Evolutionary conservation across 1,140 invertebrate genomes (phyloP).

Genomic region (Drosophila aff.): DNA sequence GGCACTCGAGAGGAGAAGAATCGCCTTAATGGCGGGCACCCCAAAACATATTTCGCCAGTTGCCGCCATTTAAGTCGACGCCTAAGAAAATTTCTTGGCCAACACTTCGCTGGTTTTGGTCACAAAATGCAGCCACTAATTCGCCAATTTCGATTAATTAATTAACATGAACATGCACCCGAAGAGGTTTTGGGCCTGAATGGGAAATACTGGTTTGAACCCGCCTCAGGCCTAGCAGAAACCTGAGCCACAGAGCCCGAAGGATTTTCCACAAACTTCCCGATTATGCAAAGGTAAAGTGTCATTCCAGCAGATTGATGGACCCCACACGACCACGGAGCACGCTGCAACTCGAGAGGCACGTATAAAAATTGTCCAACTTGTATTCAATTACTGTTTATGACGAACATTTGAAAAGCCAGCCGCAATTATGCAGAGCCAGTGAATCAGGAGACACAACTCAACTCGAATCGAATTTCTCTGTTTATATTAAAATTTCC

Average conservation of each 20-base stretch:
- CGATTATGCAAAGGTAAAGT: slow-evolving; percentile 53
- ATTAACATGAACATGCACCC: slow-evolving; percentile 59
- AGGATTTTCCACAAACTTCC: slow-evolving; percentile 60
- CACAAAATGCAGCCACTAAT: slow-evolving; percentile 55
- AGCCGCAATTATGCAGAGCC: slow-evolving; percentile 68
- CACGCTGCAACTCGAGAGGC: slow-evolving; percentile 41
- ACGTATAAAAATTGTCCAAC: slow-evolving; percentile 57
- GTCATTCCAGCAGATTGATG: slow-evolving; percentile 58
- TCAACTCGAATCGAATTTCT: slow-evolving; percentile 67
- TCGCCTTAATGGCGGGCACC: slow-evolving; percentile 2
- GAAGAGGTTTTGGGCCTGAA: slow-evolving; percentile 20
- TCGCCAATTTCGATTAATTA: slow-evolving; percentile 75
- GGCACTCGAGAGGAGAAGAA: slow-evolving; percentile 15
- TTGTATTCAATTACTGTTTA: slow-evolving; percentile 66
- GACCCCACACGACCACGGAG: slow-evolving; percentile 15
- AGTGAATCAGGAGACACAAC: slow-evolving; percentile 58
- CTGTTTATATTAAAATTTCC: slow-evolving; percentile 82
- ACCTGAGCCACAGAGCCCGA: slow-evolving; percentile 27
- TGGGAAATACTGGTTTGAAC: slow-evolving; percentile 31
- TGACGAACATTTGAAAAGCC: slow-evolving; percentile 53
- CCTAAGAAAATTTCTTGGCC: slow-evolving; percentile 29
- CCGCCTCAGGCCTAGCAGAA: not conserved
- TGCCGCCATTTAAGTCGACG: slow-evolving; percentile 12
- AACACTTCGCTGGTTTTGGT: slow-evolving; percentile 34
- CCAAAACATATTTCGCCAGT: slow-evolving; percentile 11